Percentiles rank a stretch among this genome's conserved stretches.
These are phyloP conservation scores for Hippolais icterina DNA, from an alignment of 2,113 vertebrate genomes.

Conservation along the genomic window DNA sequence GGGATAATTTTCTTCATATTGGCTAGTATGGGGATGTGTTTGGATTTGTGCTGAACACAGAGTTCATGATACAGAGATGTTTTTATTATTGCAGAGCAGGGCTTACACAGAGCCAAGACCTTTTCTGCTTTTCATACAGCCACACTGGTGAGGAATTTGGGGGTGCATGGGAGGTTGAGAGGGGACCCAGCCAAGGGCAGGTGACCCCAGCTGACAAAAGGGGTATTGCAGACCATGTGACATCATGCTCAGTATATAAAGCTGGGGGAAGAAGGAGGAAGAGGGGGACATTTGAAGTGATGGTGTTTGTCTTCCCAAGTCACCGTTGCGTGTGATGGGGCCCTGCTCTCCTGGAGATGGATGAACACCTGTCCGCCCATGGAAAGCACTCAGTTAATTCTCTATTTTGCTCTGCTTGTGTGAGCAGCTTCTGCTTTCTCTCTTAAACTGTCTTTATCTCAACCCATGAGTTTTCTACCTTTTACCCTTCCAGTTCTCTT, in stretches of 20 bases:
- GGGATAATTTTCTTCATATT: neutral
- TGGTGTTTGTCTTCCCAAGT: neutral
- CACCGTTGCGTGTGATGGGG: accelerated
- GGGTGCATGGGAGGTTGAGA: neutral
- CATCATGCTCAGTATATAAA: neutral
- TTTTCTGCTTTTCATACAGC: neutral
- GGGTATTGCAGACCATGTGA: neutral
- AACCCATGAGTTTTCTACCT: neutral
- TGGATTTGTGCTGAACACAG: neutral
- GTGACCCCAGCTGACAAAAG: neutral
- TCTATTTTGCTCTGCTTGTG: neutral
- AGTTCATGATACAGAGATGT: neutral
- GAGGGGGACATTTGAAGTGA: neutral
- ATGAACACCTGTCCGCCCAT: neutral
- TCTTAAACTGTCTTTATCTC: neutral
- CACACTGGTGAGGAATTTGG: neutral
- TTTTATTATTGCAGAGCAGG: neutral
- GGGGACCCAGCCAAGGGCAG: neutral
- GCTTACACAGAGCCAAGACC: neutral
- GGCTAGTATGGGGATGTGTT: neutral
- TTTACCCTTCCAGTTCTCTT: neutral
- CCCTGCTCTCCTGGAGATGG: neutral
- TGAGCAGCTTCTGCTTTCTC: neutral
- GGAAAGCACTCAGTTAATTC: neutral
- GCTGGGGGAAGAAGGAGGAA: neutral